phyloP scores from a whole-genome alignment of 2,113 vertebrate genomes.

The Elachura formosa region DNA sequence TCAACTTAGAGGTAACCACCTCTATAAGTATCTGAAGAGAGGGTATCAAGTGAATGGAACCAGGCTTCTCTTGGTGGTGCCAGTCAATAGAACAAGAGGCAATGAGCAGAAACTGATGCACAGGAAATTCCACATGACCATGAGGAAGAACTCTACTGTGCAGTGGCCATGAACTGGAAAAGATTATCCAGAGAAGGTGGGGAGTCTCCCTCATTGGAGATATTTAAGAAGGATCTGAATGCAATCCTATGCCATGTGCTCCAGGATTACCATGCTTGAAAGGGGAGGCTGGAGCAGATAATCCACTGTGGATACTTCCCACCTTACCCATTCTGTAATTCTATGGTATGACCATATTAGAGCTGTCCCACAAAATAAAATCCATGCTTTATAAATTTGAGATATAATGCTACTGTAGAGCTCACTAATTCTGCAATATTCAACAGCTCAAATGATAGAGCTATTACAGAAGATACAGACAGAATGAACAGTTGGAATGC shows the following conservation, averaged over 20 bases:
- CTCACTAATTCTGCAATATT: neutral
- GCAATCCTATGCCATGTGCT: neutral
- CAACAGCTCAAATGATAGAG: neutral
- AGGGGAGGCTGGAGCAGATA: neutral
- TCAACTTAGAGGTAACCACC: neutral
- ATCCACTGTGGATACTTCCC: neutral
- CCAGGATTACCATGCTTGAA: neutral
- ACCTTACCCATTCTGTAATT: neutral
- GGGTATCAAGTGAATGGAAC: neutral
- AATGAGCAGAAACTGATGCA: neutral
- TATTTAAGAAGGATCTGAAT: neutral
- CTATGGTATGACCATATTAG: neutral
- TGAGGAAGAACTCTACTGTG: neutral
- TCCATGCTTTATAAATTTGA: neutral
- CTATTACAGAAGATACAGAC: too few relatives aligned
- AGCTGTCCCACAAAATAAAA: neutral
- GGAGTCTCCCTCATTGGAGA: neutral
- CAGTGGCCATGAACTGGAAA: neutral
- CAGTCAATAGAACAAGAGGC: neutral
- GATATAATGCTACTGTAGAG: neutral
- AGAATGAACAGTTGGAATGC: neutral
- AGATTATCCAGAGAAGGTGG: neutral
- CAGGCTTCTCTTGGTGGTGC: neutral
- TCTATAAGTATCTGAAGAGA: neutral
- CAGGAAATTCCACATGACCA: neutral